phyloP scores from a whole-genome alignment of 2,797 vertebrate genomes.

The Sebastes iracundus region DNA sequence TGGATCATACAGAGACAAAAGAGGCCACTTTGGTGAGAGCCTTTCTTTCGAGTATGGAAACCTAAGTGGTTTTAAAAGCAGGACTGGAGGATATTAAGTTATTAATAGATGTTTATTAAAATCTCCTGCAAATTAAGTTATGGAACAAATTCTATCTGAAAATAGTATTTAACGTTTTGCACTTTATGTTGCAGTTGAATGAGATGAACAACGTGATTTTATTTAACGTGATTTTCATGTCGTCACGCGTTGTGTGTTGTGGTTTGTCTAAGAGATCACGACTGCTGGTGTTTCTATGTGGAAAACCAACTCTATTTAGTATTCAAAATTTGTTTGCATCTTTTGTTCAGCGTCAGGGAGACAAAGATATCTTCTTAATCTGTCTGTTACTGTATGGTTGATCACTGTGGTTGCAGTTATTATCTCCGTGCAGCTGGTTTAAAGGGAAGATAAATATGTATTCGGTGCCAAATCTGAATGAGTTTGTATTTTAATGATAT shows the following conservation, averaged over 20 bases:
- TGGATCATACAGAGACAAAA: not conserved
- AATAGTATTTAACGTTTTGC: not conserved
- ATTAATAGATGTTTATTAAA: not conserved
- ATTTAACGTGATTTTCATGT: not conserved
- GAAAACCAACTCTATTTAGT: not conserved
- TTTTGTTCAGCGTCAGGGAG: not conserved
- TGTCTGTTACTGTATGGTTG: not conserved
- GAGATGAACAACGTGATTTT: not conserved
- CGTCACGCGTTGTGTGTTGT: not conserved
- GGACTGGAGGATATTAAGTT: not conserved
- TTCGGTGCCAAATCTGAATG: not conserved
- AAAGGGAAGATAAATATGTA: not conserved
- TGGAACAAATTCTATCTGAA: not conserved
- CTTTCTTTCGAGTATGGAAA: not conserved
- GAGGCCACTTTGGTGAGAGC: not conserved
- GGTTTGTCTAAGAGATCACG: not conserved
- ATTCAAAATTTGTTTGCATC: too few species aligned
- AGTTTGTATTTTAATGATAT: not conserved
- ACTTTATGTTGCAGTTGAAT: not conserved
- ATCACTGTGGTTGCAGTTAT: not conserved
- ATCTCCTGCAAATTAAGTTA: not conserved
- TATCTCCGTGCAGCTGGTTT: not conserved
- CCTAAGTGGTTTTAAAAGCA: not conserved
- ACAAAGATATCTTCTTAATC: not conserved
- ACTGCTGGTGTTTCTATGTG: not conserved